Evolutionary conservation across 2,888 invertebrate genomes (phyloP), one percentile per base, ranked within the genome.

Genomic region (Ectobius pallidus): DNA sequence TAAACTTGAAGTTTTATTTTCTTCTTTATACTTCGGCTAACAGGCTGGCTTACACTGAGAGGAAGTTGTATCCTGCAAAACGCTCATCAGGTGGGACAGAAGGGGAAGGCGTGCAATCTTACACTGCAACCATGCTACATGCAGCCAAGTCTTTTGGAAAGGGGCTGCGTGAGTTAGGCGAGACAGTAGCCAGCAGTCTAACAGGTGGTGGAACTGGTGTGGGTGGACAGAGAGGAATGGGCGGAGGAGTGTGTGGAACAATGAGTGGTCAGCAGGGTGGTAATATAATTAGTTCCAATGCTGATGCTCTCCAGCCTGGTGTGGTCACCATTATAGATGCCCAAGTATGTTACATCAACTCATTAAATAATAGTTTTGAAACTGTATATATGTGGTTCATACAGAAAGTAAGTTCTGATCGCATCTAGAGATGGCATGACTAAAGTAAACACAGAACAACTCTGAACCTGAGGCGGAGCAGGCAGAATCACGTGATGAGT

Each of bases 61-160:
- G 93, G 80, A 93, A 93, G 82, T 85, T 97, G 63, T 86, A 92
- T 75, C 89, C 91, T 65, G 87, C 91, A 0, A 91, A 91, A 81
- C 87, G 92, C 72, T 95, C 94, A 81, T 91, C 91, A 74, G 95
- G 95, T 1, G 84, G 30, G 83, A 84, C 22, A 81, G 75, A 81
- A 85, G 87, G 88, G 30, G 95, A 95, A 82, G 94, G 94, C 16
- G 91, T 93, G 16, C 91, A 94, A 80, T 86, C 86, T 1, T 86
- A 86, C 78, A 96, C 97, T 61, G 97, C 97, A 0, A 95, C 96
- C 0, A 94, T 97, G 69, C 87, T 98, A 11, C 95, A 96, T 84
- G 97, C 96, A 1, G 97, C 97, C 20, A 97, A 97, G 85, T 95
- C 95, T 22, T 86, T 97, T 44, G 93, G 96, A 73, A 95, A 96